Percentiles rank a stretch among this genome's conserved stretches.
Evolutionary conservation across 2,797 vertebrate species (phyloP).

Genomic region (Myotis findleyi): DNA sequence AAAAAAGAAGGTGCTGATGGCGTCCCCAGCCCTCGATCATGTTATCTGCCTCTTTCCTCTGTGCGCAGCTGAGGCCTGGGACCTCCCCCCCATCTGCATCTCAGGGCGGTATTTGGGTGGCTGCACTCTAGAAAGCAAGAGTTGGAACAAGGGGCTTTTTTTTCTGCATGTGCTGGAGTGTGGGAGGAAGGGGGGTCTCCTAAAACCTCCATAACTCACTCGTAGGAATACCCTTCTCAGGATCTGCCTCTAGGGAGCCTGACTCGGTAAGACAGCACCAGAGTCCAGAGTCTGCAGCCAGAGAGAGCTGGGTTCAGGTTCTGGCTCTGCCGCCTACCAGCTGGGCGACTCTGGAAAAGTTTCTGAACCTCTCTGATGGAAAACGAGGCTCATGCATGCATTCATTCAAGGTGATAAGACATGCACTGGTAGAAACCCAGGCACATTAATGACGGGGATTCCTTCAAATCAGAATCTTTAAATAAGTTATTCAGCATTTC

Average conservation of each 20-base stretch:
- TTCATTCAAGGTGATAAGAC: background rate
- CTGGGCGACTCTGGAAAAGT: background rate
- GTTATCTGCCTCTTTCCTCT: background rate
- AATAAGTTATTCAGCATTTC: background rate
- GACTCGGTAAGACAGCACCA: background rate
- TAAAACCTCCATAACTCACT: background rate
- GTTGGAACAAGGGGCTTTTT: background rate
- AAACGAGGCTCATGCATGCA: background rate
- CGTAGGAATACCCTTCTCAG: background rate
- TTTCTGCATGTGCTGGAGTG: background rate
- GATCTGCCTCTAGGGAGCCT: background rate
- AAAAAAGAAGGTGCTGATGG: background rate
- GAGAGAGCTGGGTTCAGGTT: background rate
- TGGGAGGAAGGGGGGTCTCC: background rate
- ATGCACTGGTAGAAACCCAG: background rate
- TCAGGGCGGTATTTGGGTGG: background rate
- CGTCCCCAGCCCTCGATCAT: background rate
- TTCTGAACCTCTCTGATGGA: slow-evolving; percentile 26
- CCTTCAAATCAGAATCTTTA: background rate
- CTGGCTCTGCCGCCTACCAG: background rate
- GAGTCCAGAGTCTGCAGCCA: background rate
- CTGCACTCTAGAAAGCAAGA: background rate
- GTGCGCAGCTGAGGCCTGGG: background rate
- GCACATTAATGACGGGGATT: background rate
- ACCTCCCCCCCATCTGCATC: background rate